Base-by-base conservation (phyloP, 2,113 vertebrate species). In the Siphamia tubifer region DNA sequence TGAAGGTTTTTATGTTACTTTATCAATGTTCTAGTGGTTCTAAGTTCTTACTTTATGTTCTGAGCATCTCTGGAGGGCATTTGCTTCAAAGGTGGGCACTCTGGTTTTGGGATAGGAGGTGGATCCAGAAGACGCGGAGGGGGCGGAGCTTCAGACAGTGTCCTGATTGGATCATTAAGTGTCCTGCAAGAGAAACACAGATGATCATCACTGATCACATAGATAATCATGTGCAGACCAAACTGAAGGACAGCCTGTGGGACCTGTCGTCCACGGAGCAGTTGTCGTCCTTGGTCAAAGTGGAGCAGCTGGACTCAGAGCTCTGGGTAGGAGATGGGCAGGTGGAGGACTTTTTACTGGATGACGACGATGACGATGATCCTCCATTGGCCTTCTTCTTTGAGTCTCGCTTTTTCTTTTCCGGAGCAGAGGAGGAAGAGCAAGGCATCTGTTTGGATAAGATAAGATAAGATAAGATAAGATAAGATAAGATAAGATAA, bases 11-110 rank as follows among this genome's bases (percentile, higher is more conserved):
- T 15, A 10, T 34, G 25, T 38, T 23, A 34, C 21, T 31, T 63
- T 17, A 6, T 32, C 2, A 8, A 4, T 8, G 0, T 34, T n/a
- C n/a, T n/a, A 11, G 16, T 6, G 48, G 28, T 6, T 21, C 2
- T 0, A 4, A 10, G 35, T 6, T 32, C 13, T 0, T 83, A 87
- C 89, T 25, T 81, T 73, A 72, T 88, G 64, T 4, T 77, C 4
- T 39, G 63, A 7, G 2, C 71, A 49, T 63, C 75, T 31, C 15
- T 57, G 24, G 17, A 2, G 13, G 39, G n/a, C 38, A 2, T 38
- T 34, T 54, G 47, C 27, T 68, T 70, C 0, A 61, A 5, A 3
- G 54, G 24, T 11, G 39, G 45, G 10, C 9, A 2, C 54, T 67
- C 72, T 42, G 53, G 23, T 20, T 15, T 27, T n/a, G 40, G 30